Evolutionary conservation across 2,888 invertebrate genomes (phyloP).

Genomic region (Aspidiotus destructor): DNA sequence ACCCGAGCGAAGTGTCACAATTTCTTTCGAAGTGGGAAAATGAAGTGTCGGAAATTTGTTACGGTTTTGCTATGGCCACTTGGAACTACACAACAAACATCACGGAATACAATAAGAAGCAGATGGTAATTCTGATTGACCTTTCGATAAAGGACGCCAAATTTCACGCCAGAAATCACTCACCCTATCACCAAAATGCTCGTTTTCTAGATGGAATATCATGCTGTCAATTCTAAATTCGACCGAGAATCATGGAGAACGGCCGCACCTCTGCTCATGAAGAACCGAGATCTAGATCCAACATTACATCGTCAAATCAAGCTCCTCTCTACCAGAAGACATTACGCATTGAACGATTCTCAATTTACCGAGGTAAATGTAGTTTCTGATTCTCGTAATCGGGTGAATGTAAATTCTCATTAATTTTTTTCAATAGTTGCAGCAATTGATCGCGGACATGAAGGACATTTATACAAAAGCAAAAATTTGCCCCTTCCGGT

Average conservation of each 20-base stretch:
- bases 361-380: conserved; percentile 60
- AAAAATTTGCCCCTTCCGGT: conserved; percentile 59
- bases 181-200: not conserved
- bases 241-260: conserved; percentile 65
- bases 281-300: conserved; percentile 57
- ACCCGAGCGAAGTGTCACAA: conserved; percentile 51
- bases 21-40: conserved; percentile 63
- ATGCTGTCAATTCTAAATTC: conserved; percentile 60
- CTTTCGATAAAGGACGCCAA: too few relatives aligned
- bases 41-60: conserved; percentile 63
- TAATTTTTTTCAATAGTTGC: conserved; percentile 12
- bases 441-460: conserved; percentile 48
- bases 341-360: conserved; percentile 63
- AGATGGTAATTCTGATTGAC: conserved; percentile 47
- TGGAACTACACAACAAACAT: conserved; percentile 71
- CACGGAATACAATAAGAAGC: conserved; percentile 58
- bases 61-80: conserved; percentile 58
- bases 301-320: conserved; percentile 57
- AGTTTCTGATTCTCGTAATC: not conserved
- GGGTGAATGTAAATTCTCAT: not conserved
- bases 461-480: conserved; percentile 65
- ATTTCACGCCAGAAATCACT: not conserved
- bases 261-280: conserved; percentile 55
- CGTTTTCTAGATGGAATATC: conserved; percentile 50
- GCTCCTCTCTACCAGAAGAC: conserved; percentile 59